These are phyloP conservation scores for Napeogenes sylphis DNA, from an alignment of 2,888 invertebrate species.

Conservation along the genomic window DNA sequence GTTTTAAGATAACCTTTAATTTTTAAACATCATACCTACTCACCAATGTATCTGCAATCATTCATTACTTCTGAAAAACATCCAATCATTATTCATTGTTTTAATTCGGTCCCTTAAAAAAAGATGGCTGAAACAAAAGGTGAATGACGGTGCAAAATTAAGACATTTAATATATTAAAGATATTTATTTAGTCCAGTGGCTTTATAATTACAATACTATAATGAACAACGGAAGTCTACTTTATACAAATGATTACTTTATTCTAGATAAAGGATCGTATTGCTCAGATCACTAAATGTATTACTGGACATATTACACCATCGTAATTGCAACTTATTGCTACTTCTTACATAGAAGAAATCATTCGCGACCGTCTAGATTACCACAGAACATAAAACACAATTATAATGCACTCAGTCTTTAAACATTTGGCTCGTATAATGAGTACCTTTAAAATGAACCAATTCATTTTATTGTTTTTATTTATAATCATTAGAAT, in stretches of 20 bases:
- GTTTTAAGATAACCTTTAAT: conserved; percentile 17
- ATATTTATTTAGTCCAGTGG: conserved; percentile 61
- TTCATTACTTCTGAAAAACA: conserved; percentile 47
- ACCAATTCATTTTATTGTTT: conserved; percentile 35
- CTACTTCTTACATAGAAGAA: neutral
- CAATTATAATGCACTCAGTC: conserved; percentile 68
- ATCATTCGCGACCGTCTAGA: conserved; percentile 15
- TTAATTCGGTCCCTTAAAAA: conserved; percentile 8
- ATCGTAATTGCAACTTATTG: conserved; percentile 7
- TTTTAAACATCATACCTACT: conserved; percentile 32
- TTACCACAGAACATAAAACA: conserved; percentile 40
- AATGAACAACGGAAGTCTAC: conserved; percentile 15
- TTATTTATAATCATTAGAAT: conserved; percentile 15
- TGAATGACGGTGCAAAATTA: conserved; percentile 42
- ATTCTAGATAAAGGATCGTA: conserved; percentile 18
- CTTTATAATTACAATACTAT: conserved; percentile 39
- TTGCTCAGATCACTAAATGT: conserved; percentile 16
- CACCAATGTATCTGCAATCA: conserved; percentile 33
- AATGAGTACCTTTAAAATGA: conserved; percentile 58
- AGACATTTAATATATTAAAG: conserved; percentile 53
- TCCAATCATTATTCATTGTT: conserved; percentile 37
- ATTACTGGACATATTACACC: conserved; percentile 17
- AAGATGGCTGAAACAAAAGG: conserved; percentile 15
- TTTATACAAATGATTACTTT: conserved; percentile 16
- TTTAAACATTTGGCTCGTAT: conserved; percentile 75